Evolutionary conservation across 2,797 vertebrate species (phyloP).

Genomic region (Pangasius krempfi): DNA sequence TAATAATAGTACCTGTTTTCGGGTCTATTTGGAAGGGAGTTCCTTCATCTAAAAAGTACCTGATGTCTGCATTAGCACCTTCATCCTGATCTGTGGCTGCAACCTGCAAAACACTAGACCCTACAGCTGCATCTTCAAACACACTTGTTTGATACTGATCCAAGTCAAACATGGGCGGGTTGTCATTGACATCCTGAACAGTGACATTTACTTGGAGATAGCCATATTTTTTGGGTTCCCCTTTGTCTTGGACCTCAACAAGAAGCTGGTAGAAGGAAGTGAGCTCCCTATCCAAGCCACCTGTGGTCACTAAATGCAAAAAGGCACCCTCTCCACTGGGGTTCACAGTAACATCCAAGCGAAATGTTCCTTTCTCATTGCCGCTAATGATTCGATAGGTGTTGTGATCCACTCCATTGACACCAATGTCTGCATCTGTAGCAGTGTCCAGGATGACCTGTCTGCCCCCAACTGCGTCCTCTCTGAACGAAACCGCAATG

Average conservation of each 20-base stretch:
- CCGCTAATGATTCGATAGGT: constrained; percentile 93
- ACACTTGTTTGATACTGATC: constrained; percentile 88
- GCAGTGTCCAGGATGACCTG: constrained; percentile 97
- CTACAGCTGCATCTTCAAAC: constrained; percentile 87
- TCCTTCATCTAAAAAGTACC: constrained; percentile 87
- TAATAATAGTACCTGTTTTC: constrained; percentile 87
- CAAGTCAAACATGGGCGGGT: constrained; percentile 88
- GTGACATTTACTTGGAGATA: constrained; percentile 96
- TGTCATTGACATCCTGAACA: constrained; percentile 96
- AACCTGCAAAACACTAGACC: constrained; percentile 88
- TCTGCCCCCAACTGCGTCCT: constrained; percentile 93
- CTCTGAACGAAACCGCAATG: constrained; percentile 93
- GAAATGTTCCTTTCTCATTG: constrained; percentile 90
- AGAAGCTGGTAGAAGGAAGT: constrained; percentile 89
- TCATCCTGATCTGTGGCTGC: constrained; percentile 89
- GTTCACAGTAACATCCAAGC: constrained; percentile 95
- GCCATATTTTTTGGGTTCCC: constrained; percentile 87
- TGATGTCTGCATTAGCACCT: constrained; percentile 90
- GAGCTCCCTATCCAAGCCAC: constrained; percentile 90
- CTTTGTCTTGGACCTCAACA: constrained; percentile 95
- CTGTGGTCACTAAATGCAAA: constrained; percentile 91
- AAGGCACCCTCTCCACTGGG: constrained; percentile 97
- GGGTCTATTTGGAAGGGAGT: constrained; percentile 94
- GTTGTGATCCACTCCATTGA: constrained; percentile 92
- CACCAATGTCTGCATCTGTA: constrained; percentile 91